Percentiles rank a stretch among this genome's conserved stretches.
Evolutionary conservation across 2,888 invertebrate genomes (phyloP).

Genomic region (Myopa tessellatipennis): DNA sequence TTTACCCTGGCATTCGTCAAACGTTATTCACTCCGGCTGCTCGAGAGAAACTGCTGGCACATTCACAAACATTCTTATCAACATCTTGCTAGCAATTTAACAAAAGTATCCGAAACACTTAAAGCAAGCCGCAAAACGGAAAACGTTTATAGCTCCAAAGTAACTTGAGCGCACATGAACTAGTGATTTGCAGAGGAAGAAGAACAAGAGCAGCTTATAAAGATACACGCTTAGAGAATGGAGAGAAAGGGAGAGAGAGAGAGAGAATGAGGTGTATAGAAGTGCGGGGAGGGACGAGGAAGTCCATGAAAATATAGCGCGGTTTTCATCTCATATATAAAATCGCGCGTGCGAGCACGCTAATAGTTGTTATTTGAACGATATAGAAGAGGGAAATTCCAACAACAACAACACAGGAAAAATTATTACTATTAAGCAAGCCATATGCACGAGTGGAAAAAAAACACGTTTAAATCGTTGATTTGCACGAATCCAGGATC

Average conservation of each 20-base stretch:
- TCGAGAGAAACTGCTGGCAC: neutral
- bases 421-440: neutral
- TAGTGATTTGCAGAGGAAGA: neutral
- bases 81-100: constrained; percentile 56
- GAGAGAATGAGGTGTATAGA: neutral
- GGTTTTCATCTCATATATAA: constrained; percentile 40
- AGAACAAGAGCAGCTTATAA: constrained; percentile 4
- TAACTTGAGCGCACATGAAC: neutral
- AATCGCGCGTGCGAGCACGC: constrained; percentile 58
- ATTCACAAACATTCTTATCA: constrained; percentile 51
- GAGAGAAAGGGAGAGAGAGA: neutral
- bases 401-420: neutral
- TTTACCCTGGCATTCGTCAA: constrained; percentile 42
- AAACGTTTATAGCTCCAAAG: constrained; percentile 12
- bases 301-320: neutral
- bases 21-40: neutral
- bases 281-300: neutral
- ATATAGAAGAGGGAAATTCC: constrained; percentile 11
- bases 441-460: constrained; percentile 10
- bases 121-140: neutral
- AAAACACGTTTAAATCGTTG: constrained; percentile 39
- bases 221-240: neutral
- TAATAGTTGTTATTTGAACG: constrained; percentile 50
- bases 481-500: constrained; percentile 43
- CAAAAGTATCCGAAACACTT: constrained; percentile 55